Percentiles rank a stretch among this genome's conserved stretches.
Conservation (phyloP, 2,113 vertebrate species). For the Channa argus region DNA sequence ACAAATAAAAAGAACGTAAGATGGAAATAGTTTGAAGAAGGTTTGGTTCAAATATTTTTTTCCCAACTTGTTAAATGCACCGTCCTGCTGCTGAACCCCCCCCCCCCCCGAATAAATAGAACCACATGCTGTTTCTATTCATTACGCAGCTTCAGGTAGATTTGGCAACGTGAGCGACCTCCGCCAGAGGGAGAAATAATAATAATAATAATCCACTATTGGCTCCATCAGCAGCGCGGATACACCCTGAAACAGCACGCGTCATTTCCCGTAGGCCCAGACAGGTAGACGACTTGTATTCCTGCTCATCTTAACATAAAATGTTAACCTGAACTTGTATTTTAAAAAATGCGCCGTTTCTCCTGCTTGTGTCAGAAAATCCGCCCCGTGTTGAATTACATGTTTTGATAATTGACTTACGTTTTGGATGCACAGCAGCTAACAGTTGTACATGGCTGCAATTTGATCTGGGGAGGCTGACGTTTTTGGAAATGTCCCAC, state of each 20-base stretch:
- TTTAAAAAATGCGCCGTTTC: not conserved
- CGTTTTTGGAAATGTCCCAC: slow-evolving; percentile 6
- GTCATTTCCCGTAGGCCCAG: not conserved
- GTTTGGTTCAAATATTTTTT: not conserved
- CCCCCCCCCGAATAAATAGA: slow-evolving; percentile 11
- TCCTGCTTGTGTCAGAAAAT: no score
- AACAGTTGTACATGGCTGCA: slow-evolving; percentile 31
- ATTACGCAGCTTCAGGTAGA: slow-evolving; percentile 3
- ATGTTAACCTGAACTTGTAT: not conserved
- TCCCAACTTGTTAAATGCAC: not conserved
- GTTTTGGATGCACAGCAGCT: slow-evolving; percentile 10
- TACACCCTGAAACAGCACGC: slow-evolving; percentile 6
- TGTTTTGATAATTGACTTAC: slow-evolving; percentile 8
- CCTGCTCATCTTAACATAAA: not conserved
- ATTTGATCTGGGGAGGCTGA: slow-evolving; percentile 13
- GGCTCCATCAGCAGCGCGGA: slow-evolving; percentile 22
- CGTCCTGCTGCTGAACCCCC: not conserved
- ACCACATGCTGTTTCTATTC: not conserved
- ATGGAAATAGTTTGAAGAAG: no score
- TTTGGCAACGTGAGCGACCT: not conserved
- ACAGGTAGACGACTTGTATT: not conserved
- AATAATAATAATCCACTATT: slow-evolving; percentile 22
- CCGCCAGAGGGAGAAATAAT: slow-evolving; percentile 1
- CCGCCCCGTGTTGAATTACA: not conserved
- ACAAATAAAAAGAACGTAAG: no score